Conservation (phyloP, 2,797 vertebrate species). For the Periparus ater region DNA sequence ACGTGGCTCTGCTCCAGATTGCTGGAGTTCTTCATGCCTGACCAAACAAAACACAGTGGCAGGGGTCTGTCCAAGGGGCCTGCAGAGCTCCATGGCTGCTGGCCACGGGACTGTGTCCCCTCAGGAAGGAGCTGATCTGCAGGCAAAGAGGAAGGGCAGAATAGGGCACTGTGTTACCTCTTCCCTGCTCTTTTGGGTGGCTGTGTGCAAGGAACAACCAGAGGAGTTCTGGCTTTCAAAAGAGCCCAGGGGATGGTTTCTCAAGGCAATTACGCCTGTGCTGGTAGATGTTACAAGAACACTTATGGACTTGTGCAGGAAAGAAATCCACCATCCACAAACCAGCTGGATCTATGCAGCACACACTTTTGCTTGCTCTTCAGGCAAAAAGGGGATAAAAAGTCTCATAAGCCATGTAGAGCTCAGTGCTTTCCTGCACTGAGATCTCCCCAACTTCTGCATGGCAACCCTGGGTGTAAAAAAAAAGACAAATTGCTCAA, state of each 20-base stretch:
- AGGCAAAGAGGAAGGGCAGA: background rate
- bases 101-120: fast-evolving
- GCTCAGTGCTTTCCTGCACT: background rate
- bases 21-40: background rate
- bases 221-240: background rate
- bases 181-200: background rate
- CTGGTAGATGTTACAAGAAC: background rate
- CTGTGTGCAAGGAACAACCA: background rate
- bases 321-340: background rate
- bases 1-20: background rate
- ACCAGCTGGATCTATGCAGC: background rate
- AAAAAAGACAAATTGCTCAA: background rate
- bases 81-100: background rate
- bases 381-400: background rate
- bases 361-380: background rate
- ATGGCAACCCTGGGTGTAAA: background rate
- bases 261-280: background rate
- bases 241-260: background rate
- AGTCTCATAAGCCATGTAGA: background rate
- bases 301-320: background rate
- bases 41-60: fast-evolving
- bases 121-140: background rate
- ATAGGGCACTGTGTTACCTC: background rate
- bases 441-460: background rate
- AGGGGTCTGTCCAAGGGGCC: background rate